These are phyloP conservation scores for Passerina amoena DNA, from an alignment of 2,113 vertebrate species.

Conservation along the genomic window DNA sequence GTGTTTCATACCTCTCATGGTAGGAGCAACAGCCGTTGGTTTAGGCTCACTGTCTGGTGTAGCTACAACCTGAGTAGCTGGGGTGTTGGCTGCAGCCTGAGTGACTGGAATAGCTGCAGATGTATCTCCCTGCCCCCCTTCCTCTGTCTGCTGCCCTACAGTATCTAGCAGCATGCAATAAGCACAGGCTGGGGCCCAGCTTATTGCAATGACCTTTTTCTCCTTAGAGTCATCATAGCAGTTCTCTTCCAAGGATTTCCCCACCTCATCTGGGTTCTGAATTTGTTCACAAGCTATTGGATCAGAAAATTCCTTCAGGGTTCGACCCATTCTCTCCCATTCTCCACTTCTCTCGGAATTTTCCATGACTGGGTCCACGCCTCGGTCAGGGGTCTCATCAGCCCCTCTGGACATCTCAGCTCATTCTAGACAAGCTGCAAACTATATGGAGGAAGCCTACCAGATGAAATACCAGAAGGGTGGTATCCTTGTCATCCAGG, in stretches of 20 bases:
- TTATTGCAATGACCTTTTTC: not conserved
- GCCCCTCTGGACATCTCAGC: no score
- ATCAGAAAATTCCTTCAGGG: not conserved
- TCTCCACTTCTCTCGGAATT: not conserved
- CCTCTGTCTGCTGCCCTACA: not conserved
- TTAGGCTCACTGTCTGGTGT: not conserved
- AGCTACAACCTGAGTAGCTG: not conserved
- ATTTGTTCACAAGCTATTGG: not conserved
- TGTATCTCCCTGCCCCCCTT: not conserved
- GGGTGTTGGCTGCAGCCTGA: not conserved
- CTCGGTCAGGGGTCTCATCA: not conserved
- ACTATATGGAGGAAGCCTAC: not conserved
- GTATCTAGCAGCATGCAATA: not conserved
- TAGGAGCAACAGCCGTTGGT: not conserved
- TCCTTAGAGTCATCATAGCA: not conserved
- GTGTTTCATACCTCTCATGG: not conserved
- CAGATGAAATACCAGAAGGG: not conserved
- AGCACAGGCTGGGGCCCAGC: not conserved
- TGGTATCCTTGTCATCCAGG: not conserved
- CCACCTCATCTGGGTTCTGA: not conserved
- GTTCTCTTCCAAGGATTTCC: not conserved
- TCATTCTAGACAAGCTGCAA: not conserved
- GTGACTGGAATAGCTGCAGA: not conserved
- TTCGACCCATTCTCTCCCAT: accelerated
- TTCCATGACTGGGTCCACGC: accelerated